Evolutionary conservation across 2,797 vertebrate genomes (phyloP).

Genomic region (Choloepus didactylus): DNA sequence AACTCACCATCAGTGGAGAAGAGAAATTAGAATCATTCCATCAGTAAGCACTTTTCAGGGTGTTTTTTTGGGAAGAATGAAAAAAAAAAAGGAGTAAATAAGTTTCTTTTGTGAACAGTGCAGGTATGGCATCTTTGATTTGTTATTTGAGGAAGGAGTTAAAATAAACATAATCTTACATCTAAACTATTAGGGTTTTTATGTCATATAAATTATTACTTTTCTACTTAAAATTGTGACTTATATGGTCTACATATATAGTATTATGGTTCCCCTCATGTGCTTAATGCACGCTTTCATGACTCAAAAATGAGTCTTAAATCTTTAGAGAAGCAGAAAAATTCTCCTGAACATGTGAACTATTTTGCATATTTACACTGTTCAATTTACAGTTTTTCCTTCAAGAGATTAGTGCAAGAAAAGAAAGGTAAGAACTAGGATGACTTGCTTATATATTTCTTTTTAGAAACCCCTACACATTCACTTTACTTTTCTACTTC

Average conservation of each 20-base stretch:
- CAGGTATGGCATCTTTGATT: not conserved
- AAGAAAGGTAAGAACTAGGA: constrained; percentile 17
- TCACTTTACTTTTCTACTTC: constrained; percentile 40
- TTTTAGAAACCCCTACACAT: constrained; percentile 17
- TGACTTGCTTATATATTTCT: constrained; percentile 52
- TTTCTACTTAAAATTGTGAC: constrained; percentile 76
- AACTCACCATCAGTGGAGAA: not conserved
- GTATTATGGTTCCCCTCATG: constrained; percentile 54
- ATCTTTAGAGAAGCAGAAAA: constrained; percentile 67
- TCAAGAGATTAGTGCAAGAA: constrained; percentile 68
- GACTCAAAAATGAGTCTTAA: constrained; percentile 45
- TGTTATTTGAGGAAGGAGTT: constrained; percentile 42
- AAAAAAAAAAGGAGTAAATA: not conserved
- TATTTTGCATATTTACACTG: constrained; percentile 67
- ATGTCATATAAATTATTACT: constrained; percentile 69
- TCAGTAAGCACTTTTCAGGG: constrained; percentile 32
- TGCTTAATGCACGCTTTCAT: constrained; percentile 73
- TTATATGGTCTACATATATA: constrained; percentile 74
- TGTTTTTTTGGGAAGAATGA: not conserved
- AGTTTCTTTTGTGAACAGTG: constrained; percentile 53
- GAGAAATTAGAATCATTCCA: constrained; percentile 50
- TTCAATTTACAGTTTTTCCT: constrained; percentile 36
- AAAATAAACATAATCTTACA: constrained; percentile 71
- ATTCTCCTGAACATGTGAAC: not conserved
- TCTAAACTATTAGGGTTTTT: constrained; percentile 73